Base-by-base conservation (phyloP, 2,888 invertebrate species). In the Linnaemya vulpina region DNA sequence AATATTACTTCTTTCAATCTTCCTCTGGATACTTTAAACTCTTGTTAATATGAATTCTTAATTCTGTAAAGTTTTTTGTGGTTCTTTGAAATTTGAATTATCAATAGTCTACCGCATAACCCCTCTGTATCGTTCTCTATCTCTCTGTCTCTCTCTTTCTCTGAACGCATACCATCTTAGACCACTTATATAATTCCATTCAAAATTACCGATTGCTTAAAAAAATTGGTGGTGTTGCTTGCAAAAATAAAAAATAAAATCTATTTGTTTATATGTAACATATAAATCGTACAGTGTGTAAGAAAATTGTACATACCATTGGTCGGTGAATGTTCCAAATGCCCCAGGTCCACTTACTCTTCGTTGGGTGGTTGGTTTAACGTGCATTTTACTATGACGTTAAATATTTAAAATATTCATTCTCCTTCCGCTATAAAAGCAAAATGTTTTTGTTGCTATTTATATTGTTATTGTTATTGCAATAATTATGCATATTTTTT, bases 341-440 rank as follows among this genome's bases (percentile, higher is more conserved):
- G 92, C 92, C 90, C 92, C 92, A 89, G 92, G 92, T 89, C 92
- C 92, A 90, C 92, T 92, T 88, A 92, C 92, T 90, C 92, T 90
- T 87, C 92, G 90, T 89, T 92, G 92, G 89, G 90, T 91, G 89
- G 91, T 91, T 88, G 92, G 91, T 90, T 92, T 92, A 88, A 92
- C 90, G 89, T 92, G 92, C 92, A 92, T 92, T 89, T 90, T 91
- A 87, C 87, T 79, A 83, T 88, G 87, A 87, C 87, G 87, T 86
- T 84, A 86, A 70, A 11, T 77, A 51, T 81, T 65, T 76, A 86
- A 86, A 85, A 87, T 74, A 67, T 87, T 77, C 83, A 77, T 76
- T 84, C 87, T 84, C 82, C 84, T 75, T 71, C 65, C 74, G 68
- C 80, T 65, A 80, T 51, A 53, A 62, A 15, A 75, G 75, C 79